Evolutionary conservation across 2,797 vertebrate species (phyloP).

Genomic region (Ctenopoma kingsleyae): DNA sequence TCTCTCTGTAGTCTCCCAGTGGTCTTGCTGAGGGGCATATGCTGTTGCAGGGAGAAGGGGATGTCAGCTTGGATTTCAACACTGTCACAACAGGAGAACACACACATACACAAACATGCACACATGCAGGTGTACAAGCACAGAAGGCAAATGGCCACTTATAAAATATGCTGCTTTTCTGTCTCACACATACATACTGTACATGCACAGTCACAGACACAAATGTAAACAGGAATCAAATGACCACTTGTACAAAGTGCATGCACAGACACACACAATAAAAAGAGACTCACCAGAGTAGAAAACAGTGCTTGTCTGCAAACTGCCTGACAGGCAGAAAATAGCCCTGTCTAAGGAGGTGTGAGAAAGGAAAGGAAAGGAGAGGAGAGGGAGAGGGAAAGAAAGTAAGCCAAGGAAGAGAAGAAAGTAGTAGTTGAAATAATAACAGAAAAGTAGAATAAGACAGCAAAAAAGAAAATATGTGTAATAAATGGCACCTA

Average conservation of each 20-base stretch:
- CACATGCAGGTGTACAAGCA: constrained; percentile 43
- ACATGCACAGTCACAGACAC: constrained; percentile 34
- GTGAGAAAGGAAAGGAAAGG: constrained; percentile 17
- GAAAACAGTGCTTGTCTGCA: constrained; percentile 73
- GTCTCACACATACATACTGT: constrained; percentile 3
- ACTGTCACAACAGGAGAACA: constrained; percentile 78
- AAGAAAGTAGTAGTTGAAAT: constrained; percentile 6
- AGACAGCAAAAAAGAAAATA: constrained; percentile 14
- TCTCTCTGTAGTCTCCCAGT: constrained; percentile 72
- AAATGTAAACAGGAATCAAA: constrained; percentile 57
- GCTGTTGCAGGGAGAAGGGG: constrained; percentile 78
- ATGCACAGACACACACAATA: constrained; percentile 33
- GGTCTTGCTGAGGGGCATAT: constrained; percentile 83
- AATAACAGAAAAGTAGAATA: constrained; percentile 10
- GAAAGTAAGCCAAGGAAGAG: not conserved
- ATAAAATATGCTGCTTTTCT: constrained; percentile 51
- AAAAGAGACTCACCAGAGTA: constrained; percentile 66
- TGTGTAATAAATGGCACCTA: constrained; percentile 58
- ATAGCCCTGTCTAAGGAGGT: constrained; percentile 71
- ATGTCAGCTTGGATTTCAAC: constrained; percentile 83
- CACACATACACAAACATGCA: constrained; percentile 48
- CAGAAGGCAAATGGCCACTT: constrained; percentile 69
- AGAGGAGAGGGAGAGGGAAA: not conserved
- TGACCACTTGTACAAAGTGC: constrained; percentile 52
- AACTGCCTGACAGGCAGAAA: constrained; percentile 78